Evolutionary conservation across 2,113 vertebrate species (phyloP).

Genomic region (Scortum barcoo): DNA sequence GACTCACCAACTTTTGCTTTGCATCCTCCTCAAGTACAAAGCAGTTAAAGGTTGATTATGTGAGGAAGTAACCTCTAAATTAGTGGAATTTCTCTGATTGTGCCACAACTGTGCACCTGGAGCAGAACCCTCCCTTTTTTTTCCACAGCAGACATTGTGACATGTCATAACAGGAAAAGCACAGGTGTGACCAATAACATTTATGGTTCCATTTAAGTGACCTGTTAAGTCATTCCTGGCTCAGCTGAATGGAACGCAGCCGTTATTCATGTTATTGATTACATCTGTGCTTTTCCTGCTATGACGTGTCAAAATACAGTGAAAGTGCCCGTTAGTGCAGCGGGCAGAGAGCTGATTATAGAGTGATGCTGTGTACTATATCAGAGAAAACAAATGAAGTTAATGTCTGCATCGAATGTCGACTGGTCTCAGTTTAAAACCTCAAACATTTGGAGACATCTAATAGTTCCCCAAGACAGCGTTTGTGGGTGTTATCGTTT

Average conservation of each 20-base stretch:
- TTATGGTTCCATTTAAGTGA: not conserved
- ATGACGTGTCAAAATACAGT: not conserved
- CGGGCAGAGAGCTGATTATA: not conserved
- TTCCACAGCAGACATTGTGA: not conserved
- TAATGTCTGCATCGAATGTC: not conserved
- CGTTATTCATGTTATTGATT: slow-evolving; percentile 29
- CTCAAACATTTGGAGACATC: not conserved
- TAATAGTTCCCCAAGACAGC: not conserved
- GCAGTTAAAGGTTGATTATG: not conserved
- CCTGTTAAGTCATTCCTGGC: not conserved
- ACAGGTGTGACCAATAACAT: slow-evolving; percentile 2
- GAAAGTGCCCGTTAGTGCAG: not conserved
- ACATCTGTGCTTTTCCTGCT: slow-evolving; percentile 2
- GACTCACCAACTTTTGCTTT: not conserved
- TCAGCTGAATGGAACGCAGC: slow-evolving; percentile 19
- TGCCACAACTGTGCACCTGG: too few species aligned
- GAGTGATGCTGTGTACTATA: not conserved
- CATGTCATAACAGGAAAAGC: not conserved
- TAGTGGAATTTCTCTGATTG: not conserved
- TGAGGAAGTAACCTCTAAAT: not conserved
- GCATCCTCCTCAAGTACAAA: not conserved
- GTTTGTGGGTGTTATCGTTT: not conserved
- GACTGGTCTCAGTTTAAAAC: slow-evolving; percentile 1
- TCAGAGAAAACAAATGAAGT: not conserved
- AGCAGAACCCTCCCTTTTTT: too few species aligned